phyloP scores from a whole-genome alignment of 2,113 vertebrate genomes.

The Okapia johnstoni region DNA sequence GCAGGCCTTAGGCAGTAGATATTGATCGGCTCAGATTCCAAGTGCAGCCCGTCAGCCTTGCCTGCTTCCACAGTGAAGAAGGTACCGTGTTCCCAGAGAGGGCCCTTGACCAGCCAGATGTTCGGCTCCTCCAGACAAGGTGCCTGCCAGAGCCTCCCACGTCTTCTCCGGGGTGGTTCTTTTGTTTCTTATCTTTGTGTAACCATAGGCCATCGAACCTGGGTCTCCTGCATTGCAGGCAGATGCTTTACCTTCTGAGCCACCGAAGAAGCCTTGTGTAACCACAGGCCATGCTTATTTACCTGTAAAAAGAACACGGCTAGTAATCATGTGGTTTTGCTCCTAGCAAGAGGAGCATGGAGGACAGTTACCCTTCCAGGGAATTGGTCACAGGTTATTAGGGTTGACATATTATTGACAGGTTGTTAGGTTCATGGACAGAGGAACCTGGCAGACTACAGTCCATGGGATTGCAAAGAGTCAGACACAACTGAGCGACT shows the following conservation, averaged over 20 bases:
- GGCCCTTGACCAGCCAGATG: neutral
- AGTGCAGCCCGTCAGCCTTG: rapidly evolving
- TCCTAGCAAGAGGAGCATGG: neutral
- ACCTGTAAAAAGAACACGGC: neutral
- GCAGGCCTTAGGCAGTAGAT: neutral
- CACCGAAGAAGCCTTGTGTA: neutral
- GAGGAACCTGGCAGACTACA: neutral
- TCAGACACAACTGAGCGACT: neutral
- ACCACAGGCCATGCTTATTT: neutral
- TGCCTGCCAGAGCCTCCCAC: rapidly evolving
- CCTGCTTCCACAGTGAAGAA: rapidly evolving
- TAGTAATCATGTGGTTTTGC: rapidly evolving
- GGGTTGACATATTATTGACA: neutral
- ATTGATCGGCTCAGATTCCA: neutral
- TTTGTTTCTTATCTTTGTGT: neutral
- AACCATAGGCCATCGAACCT: neutral
- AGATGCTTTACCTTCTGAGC: neutral
- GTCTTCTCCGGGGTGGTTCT: rapidly evolving
- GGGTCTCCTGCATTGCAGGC: neutral
- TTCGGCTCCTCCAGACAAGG: rapidly evolving
- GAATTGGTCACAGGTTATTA: neutral
- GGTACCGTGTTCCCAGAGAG: neutral
- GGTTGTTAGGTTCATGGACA: neutral
- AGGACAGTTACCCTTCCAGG: neutral
- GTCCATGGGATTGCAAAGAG: neutral